Evolutionary conservation across 2,113 vertebrate genomes (phyloP).

Genomic region (Caranx melampygus): DNA sequence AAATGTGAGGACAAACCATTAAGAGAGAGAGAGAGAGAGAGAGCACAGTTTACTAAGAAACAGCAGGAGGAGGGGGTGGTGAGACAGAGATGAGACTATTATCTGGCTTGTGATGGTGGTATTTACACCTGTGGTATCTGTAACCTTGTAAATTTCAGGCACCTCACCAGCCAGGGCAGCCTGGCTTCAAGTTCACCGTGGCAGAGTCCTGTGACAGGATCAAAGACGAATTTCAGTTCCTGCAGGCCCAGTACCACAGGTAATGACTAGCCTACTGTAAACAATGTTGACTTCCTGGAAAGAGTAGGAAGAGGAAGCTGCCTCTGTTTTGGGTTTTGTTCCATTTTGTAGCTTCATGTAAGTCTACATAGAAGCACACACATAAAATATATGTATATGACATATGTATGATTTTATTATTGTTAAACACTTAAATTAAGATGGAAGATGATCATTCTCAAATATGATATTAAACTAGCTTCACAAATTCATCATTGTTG

Average conservation of each 20-base stretch:
- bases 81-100: slow-evolving; percentile 22
- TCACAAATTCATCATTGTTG: neutral
- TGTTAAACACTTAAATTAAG: neutral
- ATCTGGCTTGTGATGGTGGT: slow-evolving; percentile 27
- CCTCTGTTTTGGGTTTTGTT: slow-evolving; percentile 39
- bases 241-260: slow-evolving; percentile 97
- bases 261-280: slow-evolving; percentile 65
- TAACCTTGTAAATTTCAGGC: slow-evolving; percentile 80
- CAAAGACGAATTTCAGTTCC: slow-evolving; percentile 97
- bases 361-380: neutral
- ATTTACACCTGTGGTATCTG: slow-evolving; percentile 58
- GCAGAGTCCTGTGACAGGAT: slow-evolving; percentile 95
- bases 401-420: neutral
- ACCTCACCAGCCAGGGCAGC: slow-evolving; percentile 94
- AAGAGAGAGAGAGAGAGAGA: slow-evolving; percentile 3
- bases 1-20: slow-evolving; percentile 54
- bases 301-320: slow-evolving; percentile 62
- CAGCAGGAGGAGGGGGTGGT: neutral
- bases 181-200: slow-evolving; percentile 96
- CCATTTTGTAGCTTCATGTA: slow-evolving; percentile 9
- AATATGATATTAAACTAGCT: neutral
- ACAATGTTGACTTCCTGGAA: slow-evolving; percentile 56
- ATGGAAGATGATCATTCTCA: neutral
- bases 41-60: slow-evolving; percentile 17
- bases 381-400: neutral